Percentiles rank a stretch among this genome's conserved stretches.
These are phyloP conservation scores for Anoplopoma fimbria DNA, from an alignment of 2,113 vertebrate species.

Conservation along the genomic window DNA sequence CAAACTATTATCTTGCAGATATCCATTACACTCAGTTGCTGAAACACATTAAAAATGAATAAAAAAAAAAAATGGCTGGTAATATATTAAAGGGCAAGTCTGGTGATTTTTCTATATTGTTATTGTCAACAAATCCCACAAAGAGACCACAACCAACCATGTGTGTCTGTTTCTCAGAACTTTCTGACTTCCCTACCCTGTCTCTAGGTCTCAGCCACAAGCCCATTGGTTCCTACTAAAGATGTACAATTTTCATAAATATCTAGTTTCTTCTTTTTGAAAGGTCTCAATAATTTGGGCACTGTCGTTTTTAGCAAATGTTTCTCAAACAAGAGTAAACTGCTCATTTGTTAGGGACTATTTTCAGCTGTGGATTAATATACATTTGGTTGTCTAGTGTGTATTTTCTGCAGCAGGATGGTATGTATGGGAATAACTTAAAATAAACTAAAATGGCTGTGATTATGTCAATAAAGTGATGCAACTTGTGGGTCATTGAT, in stretches of 20 bases:
- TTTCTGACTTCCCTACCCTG: background rate
- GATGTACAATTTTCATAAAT: background rate
- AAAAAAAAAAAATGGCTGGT: background rate
- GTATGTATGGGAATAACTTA: background rate
- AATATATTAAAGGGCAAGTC: background rate
- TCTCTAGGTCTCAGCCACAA: too few relatives aligned
- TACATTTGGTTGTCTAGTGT: background rate
- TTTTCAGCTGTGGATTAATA: background rate
- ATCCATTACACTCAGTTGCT: background rate
- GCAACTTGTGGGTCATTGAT: background rate
- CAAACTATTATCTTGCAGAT: conserved; percentile 7
- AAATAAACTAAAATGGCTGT: background rate
- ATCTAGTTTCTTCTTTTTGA: background rate
- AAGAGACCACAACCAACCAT: background rate
- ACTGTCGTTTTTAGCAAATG: background rate
- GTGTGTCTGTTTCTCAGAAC: background rate
- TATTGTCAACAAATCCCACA: background rate
- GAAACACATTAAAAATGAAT: background rate
- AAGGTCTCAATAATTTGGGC: background rate
- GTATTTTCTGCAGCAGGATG: background rate
- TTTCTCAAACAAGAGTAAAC: background rate
- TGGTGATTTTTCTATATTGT: background rate
- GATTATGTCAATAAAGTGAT: background rate
- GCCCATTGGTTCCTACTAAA: background rate
- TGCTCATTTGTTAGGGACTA: background rate